phyloP scores from a whole-genome alignment of 2,797 vertebrate species.

The Etheostoma nigrum region DNA sequence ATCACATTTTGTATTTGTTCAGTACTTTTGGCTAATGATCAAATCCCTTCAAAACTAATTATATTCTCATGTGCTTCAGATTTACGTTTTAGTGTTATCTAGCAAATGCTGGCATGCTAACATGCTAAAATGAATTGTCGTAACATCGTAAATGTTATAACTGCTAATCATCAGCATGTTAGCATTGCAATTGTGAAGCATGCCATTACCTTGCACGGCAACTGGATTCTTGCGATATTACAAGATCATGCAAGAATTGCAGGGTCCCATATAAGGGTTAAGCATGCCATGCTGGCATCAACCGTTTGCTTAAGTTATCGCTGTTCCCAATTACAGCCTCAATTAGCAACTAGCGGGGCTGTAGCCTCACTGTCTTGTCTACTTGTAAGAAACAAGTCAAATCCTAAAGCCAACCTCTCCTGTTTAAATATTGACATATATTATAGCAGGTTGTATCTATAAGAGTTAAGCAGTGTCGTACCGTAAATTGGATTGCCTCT shows the following conservation, averaged over 20 bases:
- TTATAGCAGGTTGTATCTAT: conserved; percentile 35
- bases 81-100: neutral
- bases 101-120: neutral
- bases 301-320: neutral
- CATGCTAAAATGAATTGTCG: neutral
- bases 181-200: neutral
- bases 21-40: neutral
- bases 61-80: neutral
- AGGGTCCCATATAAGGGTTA: too few relatives aligned
- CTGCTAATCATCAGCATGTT: neutral
- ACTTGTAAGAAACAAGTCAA: neutral
- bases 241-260: too few relatives aligned
- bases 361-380: neutral
- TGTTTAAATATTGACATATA: conserved; percentile 23
- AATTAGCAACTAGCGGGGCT: neutral
- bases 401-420: neutral
- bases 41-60: neutral
- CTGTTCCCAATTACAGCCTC: neutral
- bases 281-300: neutral
- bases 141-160: neutral
- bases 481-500: conserved; percentile 77
- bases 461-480: conserved; percentile 56
- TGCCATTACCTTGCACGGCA: too few relatives aligned
- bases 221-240: too few relatives aligned
- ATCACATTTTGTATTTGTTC: neutral